Evolutionary conservation across 2,113 vertebrate genomes (phyloP).

Genomic region (Nothoprocta pentlandii): DNA sequence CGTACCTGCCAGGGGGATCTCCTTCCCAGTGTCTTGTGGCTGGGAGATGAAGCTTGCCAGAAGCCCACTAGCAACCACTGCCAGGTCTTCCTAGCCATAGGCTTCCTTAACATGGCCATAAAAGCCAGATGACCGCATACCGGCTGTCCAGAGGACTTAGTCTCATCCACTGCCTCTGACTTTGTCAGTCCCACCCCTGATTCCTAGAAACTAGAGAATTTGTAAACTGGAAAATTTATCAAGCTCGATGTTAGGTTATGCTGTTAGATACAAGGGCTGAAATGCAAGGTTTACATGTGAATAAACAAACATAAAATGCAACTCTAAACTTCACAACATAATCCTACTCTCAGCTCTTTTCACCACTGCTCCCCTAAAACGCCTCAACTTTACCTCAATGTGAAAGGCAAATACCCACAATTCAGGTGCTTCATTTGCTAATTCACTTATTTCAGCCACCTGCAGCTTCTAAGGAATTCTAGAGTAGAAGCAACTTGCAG

Average conservation of each 20-base stretch:
- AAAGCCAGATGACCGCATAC: neutral
- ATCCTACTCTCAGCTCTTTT: neutral
- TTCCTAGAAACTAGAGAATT: neutral
- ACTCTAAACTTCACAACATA: neutral
- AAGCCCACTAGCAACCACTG: rapidly evolving
- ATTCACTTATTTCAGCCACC: neutral
- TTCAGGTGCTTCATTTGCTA: neutral
- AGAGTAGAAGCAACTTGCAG: neutral
- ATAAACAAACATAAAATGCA: neutral
- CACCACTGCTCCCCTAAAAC: neutral
- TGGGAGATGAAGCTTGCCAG: neutral
- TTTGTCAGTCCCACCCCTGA: neutral
- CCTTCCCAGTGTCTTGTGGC: neutral
- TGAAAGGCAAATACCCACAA: neutral
- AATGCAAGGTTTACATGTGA: rapidly evolving
- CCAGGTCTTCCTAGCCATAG: neutral
- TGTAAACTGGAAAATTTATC: neutral
- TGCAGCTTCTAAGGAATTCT: neutral
- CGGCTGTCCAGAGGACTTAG: neutral
- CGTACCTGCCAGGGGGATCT: neutral
- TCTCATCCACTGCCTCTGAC: neutral
- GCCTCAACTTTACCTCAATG: neutral
- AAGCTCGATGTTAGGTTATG: neutral
- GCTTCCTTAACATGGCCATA: neutral
- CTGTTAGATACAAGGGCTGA: neutral